phyloP scores from a whole-genome alignment of 2,797 vertebrate species.

The Cynopterus sphinx region DNA sequence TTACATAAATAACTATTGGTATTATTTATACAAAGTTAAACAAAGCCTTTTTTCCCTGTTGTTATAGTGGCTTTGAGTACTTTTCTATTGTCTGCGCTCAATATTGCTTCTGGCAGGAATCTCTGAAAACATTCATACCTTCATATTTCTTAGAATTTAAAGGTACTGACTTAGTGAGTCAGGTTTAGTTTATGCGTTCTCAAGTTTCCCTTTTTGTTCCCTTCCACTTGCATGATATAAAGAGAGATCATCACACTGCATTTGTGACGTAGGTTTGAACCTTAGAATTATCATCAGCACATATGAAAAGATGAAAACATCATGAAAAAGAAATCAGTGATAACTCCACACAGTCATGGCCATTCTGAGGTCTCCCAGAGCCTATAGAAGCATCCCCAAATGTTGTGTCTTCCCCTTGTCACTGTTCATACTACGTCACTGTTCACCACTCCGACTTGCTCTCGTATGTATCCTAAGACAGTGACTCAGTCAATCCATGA shows the following conservation, averaged over 20 bases:
- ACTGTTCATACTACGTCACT: not conserved
- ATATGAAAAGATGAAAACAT: not conserved
- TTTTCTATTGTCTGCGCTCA: not conserved
- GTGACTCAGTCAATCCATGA: not conserved
- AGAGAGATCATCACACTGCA: not conserved
- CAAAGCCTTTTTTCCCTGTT: not conserved
- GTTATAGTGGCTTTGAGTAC: not conserved
- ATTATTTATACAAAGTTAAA: not conserved
- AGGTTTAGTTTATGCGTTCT: not conserved
- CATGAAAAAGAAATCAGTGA: not conserved
- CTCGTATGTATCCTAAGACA: not conserved
- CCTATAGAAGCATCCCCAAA: no score
- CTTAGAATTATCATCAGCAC: not conserved
- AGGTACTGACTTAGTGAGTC: not conserved
- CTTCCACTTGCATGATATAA: not conserved
- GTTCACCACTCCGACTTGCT: not conserved
- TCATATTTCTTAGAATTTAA: not conserved
- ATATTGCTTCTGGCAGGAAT: not conserved
- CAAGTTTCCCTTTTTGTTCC: not conserved
- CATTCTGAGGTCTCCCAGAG: not conserved
- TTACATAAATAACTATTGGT: not conserved
- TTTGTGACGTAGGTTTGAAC: not conserved
- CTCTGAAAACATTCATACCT: not conserved
- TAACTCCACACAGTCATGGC: fast-evolving
- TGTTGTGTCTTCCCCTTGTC: not conserved